Conservation (phyloP, 2,113 vertebrate species). For the Alligator mississippiensis region DNA sequence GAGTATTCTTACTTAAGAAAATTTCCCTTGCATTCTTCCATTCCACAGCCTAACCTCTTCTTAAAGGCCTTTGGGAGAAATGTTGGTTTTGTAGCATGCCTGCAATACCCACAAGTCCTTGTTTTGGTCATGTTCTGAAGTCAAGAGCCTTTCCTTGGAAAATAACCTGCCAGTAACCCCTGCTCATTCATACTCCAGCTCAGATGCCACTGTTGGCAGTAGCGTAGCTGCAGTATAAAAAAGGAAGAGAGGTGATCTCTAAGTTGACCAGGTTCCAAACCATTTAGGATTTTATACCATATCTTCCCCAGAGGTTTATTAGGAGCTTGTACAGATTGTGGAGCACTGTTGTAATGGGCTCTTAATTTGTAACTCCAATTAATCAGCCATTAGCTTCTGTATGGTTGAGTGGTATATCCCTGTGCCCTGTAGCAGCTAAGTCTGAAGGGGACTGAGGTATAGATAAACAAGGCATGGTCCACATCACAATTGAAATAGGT, state of each 20-base stretch:
- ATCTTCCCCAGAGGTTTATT: background rate
- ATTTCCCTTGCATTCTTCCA: background rate
- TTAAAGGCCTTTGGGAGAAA: background rate
- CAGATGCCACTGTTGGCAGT: background rate
- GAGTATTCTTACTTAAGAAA: background rate
- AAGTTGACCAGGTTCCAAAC: accelerated
- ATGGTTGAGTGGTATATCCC: background rate
- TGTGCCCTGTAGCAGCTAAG: background rate
- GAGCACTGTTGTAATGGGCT: background rate
- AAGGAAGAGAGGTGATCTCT: background rate
- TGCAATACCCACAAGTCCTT: background rate
- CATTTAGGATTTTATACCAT: background rate
- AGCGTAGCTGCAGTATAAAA: background rate
- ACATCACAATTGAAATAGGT: background rate
- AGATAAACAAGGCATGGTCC: background rate
- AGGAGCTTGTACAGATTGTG: background rate
- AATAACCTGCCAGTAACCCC: accelerated
- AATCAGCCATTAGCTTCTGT: accelerated
- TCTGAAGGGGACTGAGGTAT: accelerated
- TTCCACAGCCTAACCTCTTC: background rate
- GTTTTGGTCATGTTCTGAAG: background rate
- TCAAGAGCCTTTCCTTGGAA: background rate
- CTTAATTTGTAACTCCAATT: background rate
- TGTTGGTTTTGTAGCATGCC: background rate
- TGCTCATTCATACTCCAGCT: accelerated